Conservation (phyloP, 2,113 vertebrate species). For the Petrocephalus zakoni region DNA sequence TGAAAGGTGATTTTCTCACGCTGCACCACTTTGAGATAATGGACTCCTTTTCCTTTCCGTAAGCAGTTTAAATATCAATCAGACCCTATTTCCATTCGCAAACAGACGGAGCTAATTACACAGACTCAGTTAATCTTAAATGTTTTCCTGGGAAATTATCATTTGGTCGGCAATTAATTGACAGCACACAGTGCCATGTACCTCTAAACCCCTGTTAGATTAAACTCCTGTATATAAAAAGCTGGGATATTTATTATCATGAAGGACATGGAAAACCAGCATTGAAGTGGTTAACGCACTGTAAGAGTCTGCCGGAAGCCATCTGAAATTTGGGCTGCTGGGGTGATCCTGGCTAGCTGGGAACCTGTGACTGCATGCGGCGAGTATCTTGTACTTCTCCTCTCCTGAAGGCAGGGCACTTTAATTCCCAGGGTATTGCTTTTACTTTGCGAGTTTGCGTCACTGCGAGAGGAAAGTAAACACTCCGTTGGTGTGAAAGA, state of each 20-base stretch:
- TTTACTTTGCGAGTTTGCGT: too few species aligned
- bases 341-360: not conserved
- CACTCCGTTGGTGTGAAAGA: too few species aligned
- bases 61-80: constrained; percentile 19
- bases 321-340: not conserved
- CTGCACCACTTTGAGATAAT: not conserved
- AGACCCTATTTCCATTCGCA: not conserved
- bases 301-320: not conserved
- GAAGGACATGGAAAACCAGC: not conserved
- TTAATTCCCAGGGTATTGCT: not conserved
- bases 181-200: not conserved
- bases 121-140: constrained; percentile 13
- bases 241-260: constrained; percentile 19
- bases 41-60: not conserved
- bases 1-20: not conserved
- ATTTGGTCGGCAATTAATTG: constrained; percentile 21
- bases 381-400: not conserved
- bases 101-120: constrained; percentile 20
- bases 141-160: constrained; percentile 30
- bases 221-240: not conserved
- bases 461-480: too few species aligned
- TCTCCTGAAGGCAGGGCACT: not conserved
- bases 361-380: not conserved
- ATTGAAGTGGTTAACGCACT: not conserved
- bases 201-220: not conserved